A percentile compares a stretch with the other conserved stretches of the same genome.
phyloP scores from a whole-genome alignment of 2,797 vertebrate species.

The Xiphorhynchus erythropygius region DNA sequence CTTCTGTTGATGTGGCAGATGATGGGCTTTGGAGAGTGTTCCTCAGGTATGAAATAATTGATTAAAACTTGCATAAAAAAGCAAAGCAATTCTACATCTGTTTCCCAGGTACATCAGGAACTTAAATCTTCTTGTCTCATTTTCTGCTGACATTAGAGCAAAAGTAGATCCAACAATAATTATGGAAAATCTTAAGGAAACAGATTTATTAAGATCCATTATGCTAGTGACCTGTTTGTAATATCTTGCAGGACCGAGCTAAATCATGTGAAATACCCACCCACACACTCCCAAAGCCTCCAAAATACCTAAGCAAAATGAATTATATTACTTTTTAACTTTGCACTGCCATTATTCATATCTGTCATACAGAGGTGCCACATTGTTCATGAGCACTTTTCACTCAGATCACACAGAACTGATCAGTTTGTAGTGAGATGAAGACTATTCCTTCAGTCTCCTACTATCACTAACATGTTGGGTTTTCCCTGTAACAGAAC shows the following conservation, averaged over 20 bases:
- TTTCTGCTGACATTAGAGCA: conserved; percentile 51
- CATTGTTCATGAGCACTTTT: neutral
- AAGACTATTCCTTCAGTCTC: neutral
- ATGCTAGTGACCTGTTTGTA: neutral
- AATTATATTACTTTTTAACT: neutral
- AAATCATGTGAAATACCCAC: neutral
- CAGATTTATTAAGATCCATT: conserved; percentile 47
- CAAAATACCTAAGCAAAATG: neutral
- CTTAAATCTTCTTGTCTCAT: conserved; percentile 38
- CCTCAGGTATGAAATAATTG: neutral
- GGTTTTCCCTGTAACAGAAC: neutral
- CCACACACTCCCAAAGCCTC: neutral
- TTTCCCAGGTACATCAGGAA: conserved; percentile 3
- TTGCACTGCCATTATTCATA: neutral
- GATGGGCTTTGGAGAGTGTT: neutral
- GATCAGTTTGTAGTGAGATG: neutral
- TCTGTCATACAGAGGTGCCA: neutral
- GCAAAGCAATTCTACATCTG: neutral
- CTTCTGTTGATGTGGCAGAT: neutral
- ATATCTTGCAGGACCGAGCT: neutral
- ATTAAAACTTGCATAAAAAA: conserved; percentile 23
- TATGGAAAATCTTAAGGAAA: conserved; percentile 53
- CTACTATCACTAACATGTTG: neutral
- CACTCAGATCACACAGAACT: neutral
- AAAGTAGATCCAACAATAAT: conserved; percentile 54